Evolutionary conservation across 2,113 vertebrate genomes (phyloP).

Genomic region (Ageneiosus marmoratus): DNA sequence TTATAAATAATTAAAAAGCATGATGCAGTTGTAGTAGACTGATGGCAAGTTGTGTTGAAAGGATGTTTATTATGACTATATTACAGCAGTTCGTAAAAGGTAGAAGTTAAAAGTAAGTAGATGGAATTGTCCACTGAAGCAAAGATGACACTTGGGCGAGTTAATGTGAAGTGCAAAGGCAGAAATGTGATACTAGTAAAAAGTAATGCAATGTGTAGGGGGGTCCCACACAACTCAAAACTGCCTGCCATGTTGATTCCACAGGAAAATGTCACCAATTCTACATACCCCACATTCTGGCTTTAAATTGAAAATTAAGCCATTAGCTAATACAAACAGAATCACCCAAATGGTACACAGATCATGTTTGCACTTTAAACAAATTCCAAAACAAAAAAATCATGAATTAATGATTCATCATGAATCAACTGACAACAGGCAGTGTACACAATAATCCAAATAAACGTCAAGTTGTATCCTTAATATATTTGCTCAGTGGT

Average conservation of each 20-base stretch:
- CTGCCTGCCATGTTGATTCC: no score
- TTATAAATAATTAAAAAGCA: no score
- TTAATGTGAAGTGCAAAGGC: neutral
- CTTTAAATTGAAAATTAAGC: no score
- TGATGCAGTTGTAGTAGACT: no score
- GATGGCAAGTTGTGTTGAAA: no score
- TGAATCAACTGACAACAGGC: neutral
- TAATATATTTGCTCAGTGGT: neutral
- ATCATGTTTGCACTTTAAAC: neutral
- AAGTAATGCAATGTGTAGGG: neutral
- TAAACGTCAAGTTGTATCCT: neutral
- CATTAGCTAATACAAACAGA: no score
- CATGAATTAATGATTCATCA: neutral
- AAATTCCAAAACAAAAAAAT: neutral
- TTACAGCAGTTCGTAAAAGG: neutral
- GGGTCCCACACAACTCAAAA: no score
- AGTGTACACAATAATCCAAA: neutral
- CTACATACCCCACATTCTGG: no score
- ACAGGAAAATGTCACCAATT: no score
- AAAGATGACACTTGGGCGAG: neutral
- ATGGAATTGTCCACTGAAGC: no score
- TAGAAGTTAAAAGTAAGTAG: no score
- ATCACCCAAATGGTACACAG: neutral
- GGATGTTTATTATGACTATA: no score
- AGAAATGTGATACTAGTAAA: neutral